These are phyloP conservation scores for Oxyura jamaicensis DNA, from an alignment of 2,113 vertebrate genomes.

Conservation along the genomic window DNA sequence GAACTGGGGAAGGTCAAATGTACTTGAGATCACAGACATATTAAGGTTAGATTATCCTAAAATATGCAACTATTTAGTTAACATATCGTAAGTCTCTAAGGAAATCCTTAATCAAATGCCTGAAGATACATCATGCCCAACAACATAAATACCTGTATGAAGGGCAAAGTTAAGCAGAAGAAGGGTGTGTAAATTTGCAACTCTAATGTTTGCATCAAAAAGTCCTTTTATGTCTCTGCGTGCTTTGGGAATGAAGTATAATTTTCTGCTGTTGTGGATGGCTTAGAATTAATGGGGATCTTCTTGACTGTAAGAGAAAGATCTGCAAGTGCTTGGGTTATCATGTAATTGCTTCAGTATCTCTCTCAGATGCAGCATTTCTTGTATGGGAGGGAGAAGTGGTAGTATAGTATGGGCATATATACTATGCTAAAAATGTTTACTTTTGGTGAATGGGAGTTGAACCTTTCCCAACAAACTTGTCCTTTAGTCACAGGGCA, in stretches of 20 bases:
- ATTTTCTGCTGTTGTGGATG: background rate
- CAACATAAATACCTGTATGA: background rate
- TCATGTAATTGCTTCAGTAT: background rate
- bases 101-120: slow-evolving; percentile 22
- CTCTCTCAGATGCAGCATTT: background rate
- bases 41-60: slow-evolving; percentile 47
- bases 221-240: background rate
- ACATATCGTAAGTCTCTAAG: background rate
- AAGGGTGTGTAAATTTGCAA: background rate
- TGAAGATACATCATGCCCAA: background rate
- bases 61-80: slow-evolving; percentile 36
- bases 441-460: background rate
- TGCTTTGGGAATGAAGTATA: background rate
- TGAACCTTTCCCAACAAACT: background rate
- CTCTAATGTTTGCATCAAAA: background rate
- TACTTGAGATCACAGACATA: slow-evolving; percentile 24
- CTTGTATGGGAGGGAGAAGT: accelerated
- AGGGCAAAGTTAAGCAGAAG: background rate
- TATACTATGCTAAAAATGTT: background rate
- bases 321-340: background rate
- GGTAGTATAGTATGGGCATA: background rate
- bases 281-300: background rate
- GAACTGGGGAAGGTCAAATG: slow-evolving; percentile 45
- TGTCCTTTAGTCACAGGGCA: background rate
- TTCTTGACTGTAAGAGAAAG: background rate